Evolutionary conservation across 2,113 vertebrate species (phyloP), one percentile per base, ranked within the genome.

Genomic region (Lynx canadensis): DNA sequence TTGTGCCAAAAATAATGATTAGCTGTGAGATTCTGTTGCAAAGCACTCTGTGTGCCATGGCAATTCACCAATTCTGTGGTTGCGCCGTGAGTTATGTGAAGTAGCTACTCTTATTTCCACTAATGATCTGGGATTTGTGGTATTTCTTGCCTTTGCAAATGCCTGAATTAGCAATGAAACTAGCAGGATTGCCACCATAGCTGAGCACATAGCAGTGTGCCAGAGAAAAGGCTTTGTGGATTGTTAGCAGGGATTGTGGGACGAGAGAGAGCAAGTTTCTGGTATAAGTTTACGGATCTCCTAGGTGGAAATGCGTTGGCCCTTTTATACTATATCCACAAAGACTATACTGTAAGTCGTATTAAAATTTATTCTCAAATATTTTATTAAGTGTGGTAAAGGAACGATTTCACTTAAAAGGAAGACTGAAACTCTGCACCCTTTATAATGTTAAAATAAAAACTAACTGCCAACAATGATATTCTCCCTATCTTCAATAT

Each of bases 61-160:
- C n/a, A 33, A 65, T 13, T 55, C 63, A 48, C 48, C 76, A 83
- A 31, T 68, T 60, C 38, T 45, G 38, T 68, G 50, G 33, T 9
- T 48, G 25, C 7, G 5, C 16, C 15, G 4, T n/a, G n/a, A 81
- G 66, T 82, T 66, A 63, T 71, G 65, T 76, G 50, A 91, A 93
- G 79, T 21, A 66, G 71, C 87, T 92, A 81, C 65, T 98, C 82
- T 93, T 86, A 88, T 83, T 94, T 95, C 41, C 85, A 29, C 23
- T 4, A 63, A 92, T 29, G 71, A 25, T 76, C 85, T 94, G 74
- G 76, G 74, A 84, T 80, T 50, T 48, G 69, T 90, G 89, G 80
- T n/a, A 95, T 80, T 36, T 87, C 55, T 95, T 57, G 29, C 29
- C 55, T 36, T 97, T 92, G 91, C 29, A 68, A 89, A 78, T 81